A percentile compares a stretch with the other conserved stretches of the same genome.
Conservation (phyloP, 2,797 vertebrate species). For the Amniataba percoides region DNA sequence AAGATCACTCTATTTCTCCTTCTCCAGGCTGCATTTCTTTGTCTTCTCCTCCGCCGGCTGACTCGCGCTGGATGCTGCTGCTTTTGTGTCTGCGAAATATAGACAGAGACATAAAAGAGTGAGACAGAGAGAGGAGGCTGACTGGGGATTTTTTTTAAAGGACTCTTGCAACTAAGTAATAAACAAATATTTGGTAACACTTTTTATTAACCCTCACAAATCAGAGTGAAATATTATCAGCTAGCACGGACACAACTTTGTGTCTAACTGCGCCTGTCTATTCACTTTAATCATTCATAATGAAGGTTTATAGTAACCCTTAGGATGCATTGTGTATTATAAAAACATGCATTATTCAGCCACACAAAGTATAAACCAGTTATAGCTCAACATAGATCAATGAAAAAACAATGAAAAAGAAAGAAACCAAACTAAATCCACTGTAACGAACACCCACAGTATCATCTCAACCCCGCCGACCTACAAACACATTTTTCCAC, state of each 20-base stretch:
- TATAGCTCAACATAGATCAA: neutral
- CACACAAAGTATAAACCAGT: neutral
- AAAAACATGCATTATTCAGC: neutral
- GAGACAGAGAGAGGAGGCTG: neutral
- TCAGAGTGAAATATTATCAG: neutral
- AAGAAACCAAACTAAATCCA: neutral
- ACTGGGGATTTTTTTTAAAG: slow-evolving; percentile 5
- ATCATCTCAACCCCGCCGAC: neutral
- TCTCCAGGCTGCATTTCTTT: slow-evolving; percentile 70
- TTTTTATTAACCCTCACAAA: neutral
- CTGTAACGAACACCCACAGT: neutral
- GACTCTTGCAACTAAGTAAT: slow-evolving; percentile 3
- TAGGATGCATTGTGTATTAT: neutral
- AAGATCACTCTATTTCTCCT: slow-evolving; percentile 67
- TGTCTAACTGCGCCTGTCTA: neutral
- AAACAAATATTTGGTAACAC: slow-evolving; percentile 1
- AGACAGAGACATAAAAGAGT: slow-evolving; percentile 43
- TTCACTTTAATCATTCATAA: neutral
- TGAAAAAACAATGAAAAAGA: neutral
- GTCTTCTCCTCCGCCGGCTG: slow-evolving; percentile 68
- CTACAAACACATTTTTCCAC: neutral
- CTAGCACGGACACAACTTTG: neutral
- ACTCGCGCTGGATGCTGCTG: slow-evolving; percentile 52
- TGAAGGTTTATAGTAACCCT: neutral
- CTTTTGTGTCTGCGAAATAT: slow-evolving; percentile 73